A percentile compares a stretch with the other conserved stretches of the same genome.
These are phyloP conservation scores for Argynnis bischoffii DNA, from an alignment of 2,888 invertebrate genomes.

Conservation along the genomic window DNA sequence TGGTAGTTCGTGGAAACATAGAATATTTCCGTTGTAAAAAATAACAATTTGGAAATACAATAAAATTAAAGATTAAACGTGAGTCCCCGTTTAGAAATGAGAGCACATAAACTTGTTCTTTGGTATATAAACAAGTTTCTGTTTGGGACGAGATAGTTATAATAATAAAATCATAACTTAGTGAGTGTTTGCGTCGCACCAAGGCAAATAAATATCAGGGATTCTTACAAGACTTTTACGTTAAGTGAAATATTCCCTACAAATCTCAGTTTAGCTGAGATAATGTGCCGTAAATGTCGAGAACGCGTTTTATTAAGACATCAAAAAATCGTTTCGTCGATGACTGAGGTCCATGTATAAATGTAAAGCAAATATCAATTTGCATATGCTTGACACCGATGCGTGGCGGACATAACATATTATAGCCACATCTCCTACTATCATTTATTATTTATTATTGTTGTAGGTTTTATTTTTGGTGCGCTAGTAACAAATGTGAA, in stretches of 20 bases:
- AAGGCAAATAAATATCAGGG: conserved; percentile 23
- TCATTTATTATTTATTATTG: neutral
- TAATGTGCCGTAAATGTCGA: conserved; percentile 38
- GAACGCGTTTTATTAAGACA: conserved; percentile 41
- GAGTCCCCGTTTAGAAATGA: no score
- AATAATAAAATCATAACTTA: conserved; percentile 9
- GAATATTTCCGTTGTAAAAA: neutral
- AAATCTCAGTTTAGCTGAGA: conserved; percentile 31
- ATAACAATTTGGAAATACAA: no score
- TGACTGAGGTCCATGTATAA: conserved; percentile 32
- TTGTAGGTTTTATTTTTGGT: no score
- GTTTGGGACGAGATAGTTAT: neutral
- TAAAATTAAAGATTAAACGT: no score
- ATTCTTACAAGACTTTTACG: conserved; percentile 31
- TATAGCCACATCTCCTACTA: neutral
- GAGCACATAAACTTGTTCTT: no score
- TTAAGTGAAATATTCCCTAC: conserved; percentile 34
- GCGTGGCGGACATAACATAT: conserved; percentile 8
- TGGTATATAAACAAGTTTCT: neutral
- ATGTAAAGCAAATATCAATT: conserved; percentile 38
- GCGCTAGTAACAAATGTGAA: no score
- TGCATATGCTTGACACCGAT: conserved; percentile 36
- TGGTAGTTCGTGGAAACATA: conserved; percentile 16
- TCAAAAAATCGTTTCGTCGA: conserved; percentile 32
- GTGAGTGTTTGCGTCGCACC: conserved; percentile 24